phyloP scores from a whole-genome alignment of 2,888 invertebrate species.

The Sphaerophoria taeniata region DNA sequence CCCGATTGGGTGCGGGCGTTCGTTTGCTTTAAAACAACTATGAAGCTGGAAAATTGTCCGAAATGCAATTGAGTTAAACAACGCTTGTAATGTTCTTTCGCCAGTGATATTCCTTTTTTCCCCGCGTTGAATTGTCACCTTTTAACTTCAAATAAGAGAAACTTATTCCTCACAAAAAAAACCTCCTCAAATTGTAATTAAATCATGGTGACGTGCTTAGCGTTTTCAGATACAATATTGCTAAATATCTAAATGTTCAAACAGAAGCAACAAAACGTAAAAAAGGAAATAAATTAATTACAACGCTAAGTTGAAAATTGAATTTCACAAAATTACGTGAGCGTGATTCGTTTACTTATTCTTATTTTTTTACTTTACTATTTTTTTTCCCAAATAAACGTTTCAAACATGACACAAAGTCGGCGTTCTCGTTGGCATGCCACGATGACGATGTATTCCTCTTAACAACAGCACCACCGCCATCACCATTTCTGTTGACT shows the following conservation, averaged over 20 bases:
- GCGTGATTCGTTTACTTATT: too few species aligned
- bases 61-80: constrained; percentile 5
- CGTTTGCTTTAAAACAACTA: neutral
- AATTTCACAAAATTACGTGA: too few species aligned
- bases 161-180: constrained; percentile 17
- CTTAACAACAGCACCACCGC: neutral
- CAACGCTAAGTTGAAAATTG: constrained; percentile 45
- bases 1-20: constrained; percentile 33
- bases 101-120: neutral
- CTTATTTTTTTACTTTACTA: too few species aligned
- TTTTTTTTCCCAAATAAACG: too few species aligned
- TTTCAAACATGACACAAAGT: constrained; percentile 56
- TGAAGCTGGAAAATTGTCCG: constrained; percentile 32
- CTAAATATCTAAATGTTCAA: constrained; percentile 47
- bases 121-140: constrained; percentile 32
- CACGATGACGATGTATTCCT: neutral
- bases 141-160: constrained; percentile 30
- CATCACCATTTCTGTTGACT: neutral
- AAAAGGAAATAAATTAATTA: constrained; percentile 60
- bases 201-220: constrained; percentile 64
- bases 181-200: constrained; percentile 54
- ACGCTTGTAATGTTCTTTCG: neutral
- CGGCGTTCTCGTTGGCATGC: constrained; percentile 12
- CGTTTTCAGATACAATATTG: constrained; percentile 55
- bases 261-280: neutral